Conservation (phyloP, 1,140 invertebrate species). For the Matsumurasca onukii region DNA sequence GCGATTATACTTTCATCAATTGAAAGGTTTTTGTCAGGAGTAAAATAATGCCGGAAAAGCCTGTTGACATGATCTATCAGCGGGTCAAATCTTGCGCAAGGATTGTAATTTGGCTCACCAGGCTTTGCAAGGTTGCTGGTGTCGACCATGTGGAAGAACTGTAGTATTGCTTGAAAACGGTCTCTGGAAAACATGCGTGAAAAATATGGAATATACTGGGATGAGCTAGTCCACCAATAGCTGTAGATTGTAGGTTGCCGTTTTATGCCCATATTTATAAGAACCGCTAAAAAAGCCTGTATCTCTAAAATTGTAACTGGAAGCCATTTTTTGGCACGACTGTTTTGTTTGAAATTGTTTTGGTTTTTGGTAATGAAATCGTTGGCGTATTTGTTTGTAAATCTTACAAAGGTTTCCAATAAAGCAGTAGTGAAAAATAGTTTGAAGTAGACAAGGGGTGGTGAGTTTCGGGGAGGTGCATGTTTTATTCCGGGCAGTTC, state of each 20-base stretch:
- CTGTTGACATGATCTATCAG: constrained; percentile 22
- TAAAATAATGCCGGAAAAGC: background rate
- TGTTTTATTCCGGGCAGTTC: constrained; percentile 17
- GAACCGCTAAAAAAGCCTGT: background rate
- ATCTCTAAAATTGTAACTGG: background rate
- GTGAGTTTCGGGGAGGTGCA: constrained; percentile 10
- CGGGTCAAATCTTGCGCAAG: constrained; percentile 10
- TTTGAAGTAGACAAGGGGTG: constrained; percentile 4
- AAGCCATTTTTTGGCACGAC: background rate
- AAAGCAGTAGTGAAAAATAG: constrained; percentile 22
- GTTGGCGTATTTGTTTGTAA: constrained; percentile 18
- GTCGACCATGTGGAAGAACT: no score
- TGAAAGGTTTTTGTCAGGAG: background rate
- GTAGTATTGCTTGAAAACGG: background rate
- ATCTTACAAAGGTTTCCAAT: no score
- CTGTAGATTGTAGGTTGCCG: background rate
- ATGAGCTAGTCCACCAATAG: no score
- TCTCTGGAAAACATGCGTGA: background rate
- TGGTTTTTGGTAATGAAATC: background rate
- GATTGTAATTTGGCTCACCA: background rate
- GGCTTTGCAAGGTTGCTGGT: background rate
- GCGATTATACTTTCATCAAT: constrained; percentile 13
- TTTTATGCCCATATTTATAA: constrained; percentile 24
- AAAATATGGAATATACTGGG: background rate
- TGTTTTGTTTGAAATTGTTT: background rate